Evolutionary conservation across 2,113 vertebrate species (phyloP).

Genomic region (Zosterops lateralis): DNA sequence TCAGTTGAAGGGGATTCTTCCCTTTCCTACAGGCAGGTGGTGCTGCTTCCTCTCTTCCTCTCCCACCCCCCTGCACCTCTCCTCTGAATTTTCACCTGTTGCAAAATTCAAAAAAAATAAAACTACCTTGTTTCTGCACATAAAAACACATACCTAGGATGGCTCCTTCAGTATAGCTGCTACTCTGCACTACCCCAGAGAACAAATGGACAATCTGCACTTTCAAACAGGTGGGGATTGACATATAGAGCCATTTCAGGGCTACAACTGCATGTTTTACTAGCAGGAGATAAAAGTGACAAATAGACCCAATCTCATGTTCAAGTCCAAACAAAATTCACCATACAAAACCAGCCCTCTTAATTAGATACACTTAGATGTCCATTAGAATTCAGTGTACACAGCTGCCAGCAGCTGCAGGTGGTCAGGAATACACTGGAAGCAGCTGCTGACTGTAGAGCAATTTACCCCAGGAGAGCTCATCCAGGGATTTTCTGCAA

Average conservation of each 20-base stretch:
- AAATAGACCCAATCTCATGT: background rate
- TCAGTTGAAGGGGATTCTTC: background rate
- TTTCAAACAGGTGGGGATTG: background rate
- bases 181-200: background rate
- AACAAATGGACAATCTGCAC: background rate
- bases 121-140: background rate
- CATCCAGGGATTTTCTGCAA: background rate
- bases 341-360: background rate
- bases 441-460: background rate
- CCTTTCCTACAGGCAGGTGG: rapidly evolving
- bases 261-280: background rate
- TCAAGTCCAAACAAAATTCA: constrained; percentile 12
- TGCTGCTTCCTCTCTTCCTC: background rate
- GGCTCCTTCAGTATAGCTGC: background rate
- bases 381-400: background rate
- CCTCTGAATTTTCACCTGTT: background rate
- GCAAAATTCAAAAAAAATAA: background rate
- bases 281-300: background rate
- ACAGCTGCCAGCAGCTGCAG: constrained; percentile 26
- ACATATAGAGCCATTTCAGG: background rate
- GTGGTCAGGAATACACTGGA: background rate
- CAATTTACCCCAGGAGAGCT: background rate
- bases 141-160: background rate
- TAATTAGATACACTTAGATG: background rate
- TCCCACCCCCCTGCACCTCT: background rate